Percentiles rank a stretch among this genome's conserved stretches.
Conservation (phyloP, 1,140 invertebrate genomes). For the Calliphora vicina region DNA sequence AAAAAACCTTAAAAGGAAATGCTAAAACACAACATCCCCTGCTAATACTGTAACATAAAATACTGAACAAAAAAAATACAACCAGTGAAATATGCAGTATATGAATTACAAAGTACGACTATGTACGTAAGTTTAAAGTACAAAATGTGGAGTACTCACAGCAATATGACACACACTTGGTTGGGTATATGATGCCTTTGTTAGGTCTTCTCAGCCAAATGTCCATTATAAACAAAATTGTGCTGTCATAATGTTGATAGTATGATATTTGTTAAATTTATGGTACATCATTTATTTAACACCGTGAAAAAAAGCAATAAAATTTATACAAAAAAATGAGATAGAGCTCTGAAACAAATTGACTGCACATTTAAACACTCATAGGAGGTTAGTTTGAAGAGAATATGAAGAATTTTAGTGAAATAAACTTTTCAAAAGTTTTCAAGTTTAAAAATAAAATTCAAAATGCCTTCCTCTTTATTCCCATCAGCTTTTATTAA, state of each 20-base stretch:
- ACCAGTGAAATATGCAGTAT: neutral
- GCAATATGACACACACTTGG: neutral
- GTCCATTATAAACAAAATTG: conserved; percentile 13
- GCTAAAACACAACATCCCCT: too few species aligned
- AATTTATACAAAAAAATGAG: neutral
- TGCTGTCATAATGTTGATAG: conserved; percentile 9
- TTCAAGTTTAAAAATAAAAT: too few species aligned
- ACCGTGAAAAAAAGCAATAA: neutral
- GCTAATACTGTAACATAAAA: too few species aligned
- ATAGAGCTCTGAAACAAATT: neutral
- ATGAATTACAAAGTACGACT: neutral
- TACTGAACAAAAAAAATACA: too few species aligned
- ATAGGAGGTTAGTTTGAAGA: too few species aligned
- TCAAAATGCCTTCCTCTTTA: too few species aligned
- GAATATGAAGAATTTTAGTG: too few species aligned
- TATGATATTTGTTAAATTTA: conserved; percentile 7
- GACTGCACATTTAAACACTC: neutral
- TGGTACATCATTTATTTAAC: conserved; percentile 11
- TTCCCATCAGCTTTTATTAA: too few species aligned
- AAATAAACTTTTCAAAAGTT: too few species aligned
- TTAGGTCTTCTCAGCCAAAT: neutral
- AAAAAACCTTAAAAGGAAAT: too few species aligned
- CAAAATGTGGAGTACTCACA: neutral
- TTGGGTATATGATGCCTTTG: too few species aligned
- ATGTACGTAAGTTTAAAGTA: too few species aligned